Evolutionary conservation across 2,888 invertebrate species (phyloP).

Genomic region (Rhodophaea formosa): DNA sequence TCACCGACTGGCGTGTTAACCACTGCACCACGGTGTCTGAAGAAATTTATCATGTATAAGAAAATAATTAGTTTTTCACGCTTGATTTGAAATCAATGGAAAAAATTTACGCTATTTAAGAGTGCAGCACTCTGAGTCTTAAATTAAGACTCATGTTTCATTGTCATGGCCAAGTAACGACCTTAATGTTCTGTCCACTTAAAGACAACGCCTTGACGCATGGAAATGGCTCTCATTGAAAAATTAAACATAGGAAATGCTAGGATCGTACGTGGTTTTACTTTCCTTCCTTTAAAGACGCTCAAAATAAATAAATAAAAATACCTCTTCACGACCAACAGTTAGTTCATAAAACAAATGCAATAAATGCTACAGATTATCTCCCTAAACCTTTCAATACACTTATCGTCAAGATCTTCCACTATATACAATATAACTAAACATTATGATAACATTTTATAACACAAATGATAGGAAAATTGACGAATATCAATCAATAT

Average conservation of each 20-base stretch:
- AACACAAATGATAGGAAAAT: conserved; percentile 28
- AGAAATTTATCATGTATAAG: too few species aligned
- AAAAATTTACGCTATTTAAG: not conserved
- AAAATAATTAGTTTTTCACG: not conserved
- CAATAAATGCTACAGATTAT: not conserved
- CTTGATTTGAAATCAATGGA: not conserved
- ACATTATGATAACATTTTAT: conserved; percentile 25
- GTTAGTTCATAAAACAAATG: not conserved
- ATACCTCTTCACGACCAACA: conserved; percentile 6
- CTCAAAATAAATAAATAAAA: not conserved
- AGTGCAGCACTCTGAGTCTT: too few species aligned
- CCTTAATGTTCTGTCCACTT: conserved; percentile 14
- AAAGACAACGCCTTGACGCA: not conserved
- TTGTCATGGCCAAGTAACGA: conserved; percentile 29
- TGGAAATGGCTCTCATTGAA: not conserved
- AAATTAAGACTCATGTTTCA: conserved; percentile 3
- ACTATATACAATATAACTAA: conserved; percentile 20
- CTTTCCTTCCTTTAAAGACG: not conserved
- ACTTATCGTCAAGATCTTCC: conserved; percentile 17
- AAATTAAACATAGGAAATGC: not conserved
- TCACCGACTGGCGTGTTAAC: too few species aligned
- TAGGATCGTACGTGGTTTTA: not conserved
- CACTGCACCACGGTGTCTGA: too few species aligned
- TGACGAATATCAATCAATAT: conserved; percentile 47
- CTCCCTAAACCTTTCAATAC: not conserved